These are phyloP conservation scores for Corydoras sp. DNA, from an alignment of 2,113 vertebrate species.

Conservation along the genomic window DNA sequence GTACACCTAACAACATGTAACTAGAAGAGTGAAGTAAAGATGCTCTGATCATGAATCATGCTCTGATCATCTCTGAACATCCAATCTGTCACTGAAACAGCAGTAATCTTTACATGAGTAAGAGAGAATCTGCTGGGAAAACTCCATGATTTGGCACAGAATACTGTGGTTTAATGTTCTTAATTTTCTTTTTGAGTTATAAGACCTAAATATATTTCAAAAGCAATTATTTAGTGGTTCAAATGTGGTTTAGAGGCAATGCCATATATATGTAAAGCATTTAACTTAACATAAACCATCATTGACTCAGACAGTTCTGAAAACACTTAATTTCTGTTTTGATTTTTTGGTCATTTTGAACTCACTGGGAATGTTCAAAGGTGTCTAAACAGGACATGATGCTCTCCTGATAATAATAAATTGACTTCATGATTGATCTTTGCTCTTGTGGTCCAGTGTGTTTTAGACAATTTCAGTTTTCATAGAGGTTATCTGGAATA, in stretches of 20 bases:
- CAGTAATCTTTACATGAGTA: conserved; percentile 19
- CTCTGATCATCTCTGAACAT: conserved; percentile 9
- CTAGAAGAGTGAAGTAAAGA: conserved; percentile 29
- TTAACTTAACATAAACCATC: neutral
- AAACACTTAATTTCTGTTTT: conserved; percentile 8
- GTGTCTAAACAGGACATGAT: conserved; percentile 25
- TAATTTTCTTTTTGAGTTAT: neutral
- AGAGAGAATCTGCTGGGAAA: conserved; percentile 9
- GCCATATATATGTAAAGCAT: neutral
- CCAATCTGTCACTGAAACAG: conserved; percentile 30
- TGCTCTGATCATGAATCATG: conserved; percentile 16
- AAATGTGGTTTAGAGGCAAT: neutral
- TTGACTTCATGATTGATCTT: too few relatives aligned
- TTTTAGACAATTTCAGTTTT: too few relatives aligned
- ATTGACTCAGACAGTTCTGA: too few relatives aligned
- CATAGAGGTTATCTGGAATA: too few relatives aligned
- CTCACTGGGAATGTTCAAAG: conserved; percentile 19
- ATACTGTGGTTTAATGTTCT: neutral
- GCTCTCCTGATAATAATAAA: too few relatives aligned
- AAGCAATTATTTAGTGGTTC: conserved; percentile 1
- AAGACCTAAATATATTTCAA: neutral
- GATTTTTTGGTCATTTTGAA: conserved; percentile 12
- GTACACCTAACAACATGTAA: conserved; percentile 15
- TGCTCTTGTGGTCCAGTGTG: too few relatives aligned
- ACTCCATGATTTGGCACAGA: conserved; percentile 16